phyloP scores from a whole-genome alignment of 2,888 invertebrate species.

The Rhamphomyia laevipes region DNA sequence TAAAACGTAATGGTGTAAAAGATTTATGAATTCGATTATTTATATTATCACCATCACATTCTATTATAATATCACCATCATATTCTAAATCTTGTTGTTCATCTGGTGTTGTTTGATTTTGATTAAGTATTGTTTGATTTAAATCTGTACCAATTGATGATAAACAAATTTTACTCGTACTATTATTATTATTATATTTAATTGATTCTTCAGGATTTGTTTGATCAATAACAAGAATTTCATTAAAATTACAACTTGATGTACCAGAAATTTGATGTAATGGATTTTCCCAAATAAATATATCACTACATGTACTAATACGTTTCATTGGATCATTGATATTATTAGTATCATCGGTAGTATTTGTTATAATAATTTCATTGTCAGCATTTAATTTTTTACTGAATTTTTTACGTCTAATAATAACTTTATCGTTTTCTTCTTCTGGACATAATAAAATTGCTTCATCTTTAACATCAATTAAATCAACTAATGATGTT shows the following conservation, averaged over 20 bases:
- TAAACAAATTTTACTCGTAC: neutral
- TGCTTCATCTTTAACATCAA: conserved; percentile 33
- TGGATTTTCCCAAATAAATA: conserved; percentile 72
- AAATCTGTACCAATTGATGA: neutral
- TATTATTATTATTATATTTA: neutral
- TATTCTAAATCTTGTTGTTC: conserved; percentile 60
- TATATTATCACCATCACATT: conserved; percentile 1
- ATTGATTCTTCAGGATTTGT: neutral
- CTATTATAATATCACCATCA: conserved; percentile 46
- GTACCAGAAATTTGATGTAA: conserved; percentile 45
- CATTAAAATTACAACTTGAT: conserved; percentile 19
- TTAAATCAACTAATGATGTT: conserved; percentile 33
- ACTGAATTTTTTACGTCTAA: conserved; percentile 25
- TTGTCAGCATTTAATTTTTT: conserved; percentile 15
- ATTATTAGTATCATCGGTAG: neutral
- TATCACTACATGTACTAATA: conserved; percentile 38
- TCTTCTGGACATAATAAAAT: conserved; percentile 30
- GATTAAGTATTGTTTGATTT: conserved; percentile 21
- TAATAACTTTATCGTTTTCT: conserved; percentile 24
- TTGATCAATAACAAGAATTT: conserved; percentile 9
- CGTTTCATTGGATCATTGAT: conserved; percentile 27
- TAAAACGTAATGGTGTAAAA: neutral
- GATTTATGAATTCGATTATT: too few species aligned
- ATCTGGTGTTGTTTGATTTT: conserved; percentile 44
- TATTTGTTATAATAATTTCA: neutral